Conservation (phyloP, 1,140 invertebrate genomes). For the Drosophila ercepeae region DNA sequence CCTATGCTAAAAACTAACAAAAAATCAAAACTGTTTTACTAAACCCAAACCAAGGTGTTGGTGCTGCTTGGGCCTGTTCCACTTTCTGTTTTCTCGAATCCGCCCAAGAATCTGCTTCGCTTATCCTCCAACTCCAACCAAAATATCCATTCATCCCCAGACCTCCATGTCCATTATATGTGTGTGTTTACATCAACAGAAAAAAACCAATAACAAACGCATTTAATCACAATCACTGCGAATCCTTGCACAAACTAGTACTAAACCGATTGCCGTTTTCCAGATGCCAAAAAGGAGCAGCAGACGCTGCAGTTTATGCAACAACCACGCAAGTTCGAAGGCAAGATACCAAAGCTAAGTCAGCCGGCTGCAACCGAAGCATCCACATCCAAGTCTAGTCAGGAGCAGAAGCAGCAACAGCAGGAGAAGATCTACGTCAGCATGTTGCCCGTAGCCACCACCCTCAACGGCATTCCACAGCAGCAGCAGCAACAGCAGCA, state of each 20-base stretch:
- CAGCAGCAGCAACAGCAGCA: slow-evolving; percentile 51
- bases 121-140: slow-evolving; percentile 8
- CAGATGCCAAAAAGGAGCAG: slow-evolving; percentile 75
- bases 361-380: slow-evolving; percentile 83
- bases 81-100: slow-evolving; percentile 12
- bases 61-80: slow-evolving; percentile 46
- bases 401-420: slow-evolving; percentile 54
- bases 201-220: slow-evolving; percentile 20
- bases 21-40: slow-evolving; percentile 78
- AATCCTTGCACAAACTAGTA: slow-evolving; percentile 13
- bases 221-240: slow-evolving; percentile 11
- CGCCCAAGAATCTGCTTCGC: slow-evolving; percentile 19
- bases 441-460: slow-evolving; percentile 79
- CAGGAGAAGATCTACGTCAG: slow-evolving; percentile 50
- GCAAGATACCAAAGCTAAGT: slow-evolving; percentile 82
- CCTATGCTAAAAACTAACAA: slow-evolving; percentile 57
- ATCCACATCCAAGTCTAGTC: slow-evolving; percentile 66
- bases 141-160: slow-evolving; percentile 3
- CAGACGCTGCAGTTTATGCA: slow-evolving; percentile 75
- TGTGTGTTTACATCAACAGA: slow-evolving; percentile 53
- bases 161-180: slow-evolving; percentile 6
- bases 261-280: slow-evolving; percentile 57
- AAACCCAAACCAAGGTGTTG: slow-evolving; percentile 43
- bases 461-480: slow-evolving; percentile 78
- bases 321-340: slow-evolving; percentile 78